Percentiles rank a stretch among this genome's conserved stretches.
Conservation (phyloP, 1,140 invertebrate species). For the Nylanderia fulva region DNA sequence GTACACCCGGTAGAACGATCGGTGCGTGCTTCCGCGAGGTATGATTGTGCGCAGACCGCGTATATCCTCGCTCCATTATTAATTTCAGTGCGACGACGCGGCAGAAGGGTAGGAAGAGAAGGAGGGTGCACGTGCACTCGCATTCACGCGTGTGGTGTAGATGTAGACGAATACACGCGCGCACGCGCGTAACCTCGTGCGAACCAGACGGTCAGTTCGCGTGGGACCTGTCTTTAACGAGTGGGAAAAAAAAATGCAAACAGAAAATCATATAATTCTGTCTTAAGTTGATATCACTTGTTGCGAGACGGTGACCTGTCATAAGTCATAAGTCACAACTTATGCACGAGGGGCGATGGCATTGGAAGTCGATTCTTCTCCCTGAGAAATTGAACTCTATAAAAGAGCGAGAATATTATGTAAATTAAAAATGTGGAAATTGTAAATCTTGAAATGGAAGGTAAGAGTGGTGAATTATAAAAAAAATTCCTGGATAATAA, state of each 20-base stretch:
- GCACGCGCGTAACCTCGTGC: slow-evolving; percentile 28
- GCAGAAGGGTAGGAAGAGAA: neutral
- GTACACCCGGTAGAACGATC: slow-evolving; percentile 69
- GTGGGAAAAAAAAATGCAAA: no score
- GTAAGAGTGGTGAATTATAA: neutral
- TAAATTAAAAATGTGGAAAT: neutral
- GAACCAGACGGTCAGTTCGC: neutral
- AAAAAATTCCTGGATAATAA: no score
- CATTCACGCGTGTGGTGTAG: slow-evolving; percentile 67
- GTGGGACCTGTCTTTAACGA: neutral
- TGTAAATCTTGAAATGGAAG: neutral
- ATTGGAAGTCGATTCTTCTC: neutral
- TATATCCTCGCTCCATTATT: slow-evolving; percentile 80
- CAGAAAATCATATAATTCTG: no score
- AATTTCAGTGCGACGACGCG: slow-evolving; percentile 70
- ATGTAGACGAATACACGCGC: slow-evolving; percentile 38
- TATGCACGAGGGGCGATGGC: neutral
- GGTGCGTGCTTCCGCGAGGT: slow-evolving; percentile 71
- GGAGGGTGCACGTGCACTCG: slow-evolving; percentile 56
- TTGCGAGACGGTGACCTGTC: neutral
- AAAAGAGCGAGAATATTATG: neutral
- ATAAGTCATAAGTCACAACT: no score
- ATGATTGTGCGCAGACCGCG: slow-evolving; percentile 76
- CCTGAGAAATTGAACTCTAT: neutral
- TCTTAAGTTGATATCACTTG: neutral